These are phyloP conservation scores for Parnassius orleans DNA, from an alignment of 2,888 invertebrate species.

Conservation along the genomic window DNA sequence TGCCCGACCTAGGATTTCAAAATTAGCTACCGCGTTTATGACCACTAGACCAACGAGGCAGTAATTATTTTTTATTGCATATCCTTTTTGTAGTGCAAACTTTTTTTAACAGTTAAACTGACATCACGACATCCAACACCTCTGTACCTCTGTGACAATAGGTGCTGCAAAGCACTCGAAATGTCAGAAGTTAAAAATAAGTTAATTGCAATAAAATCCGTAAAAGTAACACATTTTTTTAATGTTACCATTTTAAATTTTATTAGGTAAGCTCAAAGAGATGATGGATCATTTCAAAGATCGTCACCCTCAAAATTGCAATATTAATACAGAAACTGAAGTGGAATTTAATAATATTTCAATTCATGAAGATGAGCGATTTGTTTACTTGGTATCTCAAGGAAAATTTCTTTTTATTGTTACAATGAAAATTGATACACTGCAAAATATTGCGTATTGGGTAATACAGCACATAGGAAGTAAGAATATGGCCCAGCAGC, in stretches of 20 bases:
- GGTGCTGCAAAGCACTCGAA: no score
- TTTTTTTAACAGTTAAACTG: no score
- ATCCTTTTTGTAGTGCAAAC: no score
- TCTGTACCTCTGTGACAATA: no score
- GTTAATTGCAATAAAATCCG: no score
- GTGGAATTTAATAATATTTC: constrained; percentile 48
- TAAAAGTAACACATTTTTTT: no score
- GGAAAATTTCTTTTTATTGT: constrained; percentile 60
- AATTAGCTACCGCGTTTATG: no score
- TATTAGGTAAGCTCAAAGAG: constrained; percentile 56
- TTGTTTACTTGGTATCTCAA: constrained; percentile 44
- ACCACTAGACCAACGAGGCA: no score
- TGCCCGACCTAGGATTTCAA: no score
- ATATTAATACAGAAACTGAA: constrained; percentile 51
- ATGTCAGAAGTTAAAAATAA: no score
- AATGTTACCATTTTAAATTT: constrained; percentile 7
- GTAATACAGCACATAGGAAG: constrained; percentile 63
- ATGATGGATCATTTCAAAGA: constrained; percentile 67
- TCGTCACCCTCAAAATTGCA: constrained; percentile 53
- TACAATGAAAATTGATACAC: constrained; percentile 61
- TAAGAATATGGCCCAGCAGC: constrained; percentile 55
- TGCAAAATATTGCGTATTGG: constrained; percentile 66
- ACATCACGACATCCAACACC: no score
- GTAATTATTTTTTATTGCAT: no score
- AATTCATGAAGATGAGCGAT: constrained; percentile 37